Percentiles rank a stretch among this genome's conserved stretches.
phyloP scores from a whole-genome alignment of 2,113 vertebrate species.

The Martes martes region DNA sequence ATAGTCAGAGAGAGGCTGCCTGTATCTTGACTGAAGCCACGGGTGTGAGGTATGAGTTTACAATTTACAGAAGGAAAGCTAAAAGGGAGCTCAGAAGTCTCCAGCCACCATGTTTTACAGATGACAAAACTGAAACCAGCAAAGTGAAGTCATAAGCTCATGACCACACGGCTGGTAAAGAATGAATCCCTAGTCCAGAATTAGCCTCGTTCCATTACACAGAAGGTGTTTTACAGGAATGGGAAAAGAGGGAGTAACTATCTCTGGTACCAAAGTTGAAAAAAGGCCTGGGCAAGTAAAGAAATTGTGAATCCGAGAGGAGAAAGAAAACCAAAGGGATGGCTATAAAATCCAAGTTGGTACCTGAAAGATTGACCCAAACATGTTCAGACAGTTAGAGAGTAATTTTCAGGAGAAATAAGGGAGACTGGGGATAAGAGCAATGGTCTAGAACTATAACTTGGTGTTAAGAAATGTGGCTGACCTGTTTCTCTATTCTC shows the following conservation, averaged over 20 bases:
- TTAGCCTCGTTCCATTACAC: conserved; percentile 46
- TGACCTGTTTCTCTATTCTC: not conserved
- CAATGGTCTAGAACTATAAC: not conserved
- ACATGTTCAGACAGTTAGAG: not conserved
- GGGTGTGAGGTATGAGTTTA: not conserved
- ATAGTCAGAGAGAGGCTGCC: not conserved
- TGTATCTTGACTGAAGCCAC: not conserved
- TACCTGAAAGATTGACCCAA: not conserved
- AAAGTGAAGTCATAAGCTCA: not conserved
- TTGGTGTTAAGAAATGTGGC: not conserved
- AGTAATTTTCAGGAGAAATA: not conserved
- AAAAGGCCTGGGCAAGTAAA: conserved; percentile 27
- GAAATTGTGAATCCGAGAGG: not conserved
- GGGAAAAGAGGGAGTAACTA: conserved; percentile 22
- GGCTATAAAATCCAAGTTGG: not conserved
- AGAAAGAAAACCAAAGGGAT: not conserved
- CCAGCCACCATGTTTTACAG: not conserved
- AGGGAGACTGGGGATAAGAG: not conserved
- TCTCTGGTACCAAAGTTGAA: conserved; percentile 18
- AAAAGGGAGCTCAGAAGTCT: not conserved
- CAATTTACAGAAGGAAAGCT: not conserved
- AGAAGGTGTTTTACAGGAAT: not conserved
- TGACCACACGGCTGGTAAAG: conserved; percentile 31
- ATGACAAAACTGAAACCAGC: conserved; percentile 23
- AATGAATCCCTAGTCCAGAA: conserved; percentile 3